Evolutionary conservation across 2,113 vertebrate species (phyloP).

Genomic region (Silurus meridionalis): DNA sequence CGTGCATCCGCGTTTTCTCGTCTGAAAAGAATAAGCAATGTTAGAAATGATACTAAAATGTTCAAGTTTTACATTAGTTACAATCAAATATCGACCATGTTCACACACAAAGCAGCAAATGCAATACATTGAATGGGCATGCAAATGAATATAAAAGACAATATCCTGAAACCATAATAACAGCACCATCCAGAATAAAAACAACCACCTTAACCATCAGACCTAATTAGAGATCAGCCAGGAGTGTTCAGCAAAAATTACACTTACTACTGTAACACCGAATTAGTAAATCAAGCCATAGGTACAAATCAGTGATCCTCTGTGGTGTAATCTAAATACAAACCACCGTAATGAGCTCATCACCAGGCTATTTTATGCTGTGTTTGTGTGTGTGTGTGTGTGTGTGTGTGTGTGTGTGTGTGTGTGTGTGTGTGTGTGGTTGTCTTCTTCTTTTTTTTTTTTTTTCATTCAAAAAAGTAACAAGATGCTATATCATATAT

Average conservation of each 20-base stretch:
- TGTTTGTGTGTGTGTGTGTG: neutral
- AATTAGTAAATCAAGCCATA: neutral
- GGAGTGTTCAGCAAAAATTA: neutral
- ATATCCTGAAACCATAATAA: neutral
- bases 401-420: neutral
- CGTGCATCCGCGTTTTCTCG: neutral
- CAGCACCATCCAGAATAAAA: neutral
- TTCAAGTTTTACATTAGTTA: neutral
- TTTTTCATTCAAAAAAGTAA: neutral
- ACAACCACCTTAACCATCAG: neutral
- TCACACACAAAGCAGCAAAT: neutral
- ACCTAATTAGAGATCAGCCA: neutral
- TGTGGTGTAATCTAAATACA: neutral
- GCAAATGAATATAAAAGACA: neutral
- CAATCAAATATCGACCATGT: neutral
- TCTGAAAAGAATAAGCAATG: neutral
- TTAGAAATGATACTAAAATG: neutral
- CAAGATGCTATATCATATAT: neutral
- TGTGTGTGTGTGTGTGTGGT: neutral
- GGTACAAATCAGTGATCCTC: neutral
- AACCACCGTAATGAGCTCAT: slow-evolving; percentile 1
- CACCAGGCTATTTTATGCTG: neutral
- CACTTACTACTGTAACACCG: neutral
- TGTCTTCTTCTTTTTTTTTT: no score
- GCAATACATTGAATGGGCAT: neutral